phyloP scores from a whole-genome alignment of 30 jellyfish, hydroid and myxozoan genomes.

The Morbakka virulenta region DNA sequence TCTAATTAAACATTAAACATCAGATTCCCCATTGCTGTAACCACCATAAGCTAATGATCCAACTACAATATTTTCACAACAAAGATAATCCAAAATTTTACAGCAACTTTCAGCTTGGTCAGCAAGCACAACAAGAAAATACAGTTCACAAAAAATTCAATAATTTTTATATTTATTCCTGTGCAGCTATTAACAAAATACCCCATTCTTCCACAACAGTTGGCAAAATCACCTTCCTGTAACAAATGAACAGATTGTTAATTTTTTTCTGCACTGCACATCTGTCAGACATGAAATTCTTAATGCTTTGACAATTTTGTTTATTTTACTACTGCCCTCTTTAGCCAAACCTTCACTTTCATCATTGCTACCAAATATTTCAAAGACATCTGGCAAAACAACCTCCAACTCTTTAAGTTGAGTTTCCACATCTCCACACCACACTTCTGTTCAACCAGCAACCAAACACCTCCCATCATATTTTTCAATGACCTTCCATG shows the following conservation, averaged over 20 bases:
- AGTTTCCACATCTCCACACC: conserved; percentile 19
- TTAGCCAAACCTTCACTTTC: not conserved
- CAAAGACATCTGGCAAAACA: conserved; percentile 8
- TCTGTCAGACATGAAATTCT: conserved; percentile 40
- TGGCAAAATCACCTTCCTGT: conserved; percentile 23
- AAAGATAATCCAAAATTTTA: conserved; percentile 26
- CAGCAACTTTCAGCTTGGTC: too few species aligned
- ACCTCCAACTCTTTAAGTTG: conserved; percentile 18
- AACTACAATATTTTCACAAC: conserved; percentile 32
- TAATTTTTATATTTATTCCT: not conserved
- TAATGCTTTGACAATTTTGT: conserved; percentile 5
- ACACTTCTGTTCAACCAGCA: conserved; percentile 6
- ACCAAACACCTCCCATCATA: conserved; percentile 20
- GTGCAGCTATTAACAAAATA: not conserved
- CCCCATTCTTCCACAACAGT: conserved; percentile 31
- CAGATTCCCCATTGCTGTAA: conserved; percentile 49
- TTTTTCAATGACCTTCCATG: conserved; percentile 30
- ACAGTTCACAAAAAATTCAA: conserved; percentile 49
- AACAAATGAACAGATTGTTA: conserved; percentile 12
- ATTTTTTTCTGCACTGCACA: conserved; percentile 41
- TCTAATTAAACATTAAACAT: conserved; percentile 5
- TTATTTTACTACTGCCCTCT: too few species aligned
- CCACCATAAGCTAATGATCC: conserved; percentile 66
- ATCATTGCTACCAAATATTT: not conserved
- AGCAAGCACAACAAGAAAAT: conserved; percentile 47